Evolutionary conservation across 2,113 vertebrate genomes (phyloP), one percentile per base, ranked within the genome.

Genomic region (Eulemur macaco): DNA sequence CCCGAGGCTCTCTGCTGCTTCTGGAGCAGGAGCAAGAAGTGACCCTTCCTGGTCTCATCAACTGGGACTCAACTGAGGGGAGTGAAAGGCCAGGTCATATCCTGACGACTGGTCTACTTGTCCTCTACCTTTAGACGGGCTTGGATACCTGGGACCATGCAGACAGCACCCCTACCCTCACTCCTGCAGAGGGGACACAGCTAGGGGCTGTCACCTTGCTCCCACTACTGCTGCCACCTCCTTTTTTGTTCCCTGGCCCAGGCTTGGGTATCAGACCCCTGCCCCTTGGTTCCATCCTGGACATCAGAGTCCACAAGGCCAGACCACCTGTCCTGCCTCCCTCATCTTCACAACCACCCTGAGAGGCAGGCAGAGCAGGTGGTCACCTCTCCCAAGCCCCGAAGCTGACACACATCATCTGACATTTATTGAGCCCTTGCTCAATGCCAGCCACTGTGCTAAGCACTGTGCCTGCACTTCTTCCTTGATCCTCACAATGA

Each of bases 401-500:
- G 27, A 64, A 21, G 74, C 85, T 21, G 21, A 42, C 14, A 58
- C 60, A 45, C 9, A 10, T 11, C 47, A 2, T 31, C 39, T 66
- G 34, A 31, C 34, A 9, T 37, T 42, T 6, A 66, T 1, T 11
- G 34, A 81, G 71, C 39, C 21, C 15, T n/a, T n/a, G 3, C 31
- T 74, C 31, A 3, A 1, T 42, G 34, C 74, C 23, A 20, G 27
- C 14, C 31, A 8, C 74, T 3, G 2, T 31, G n/a, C 42, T 27
- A 7, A 52, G 74, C 52, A 4, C 17, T 3, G 14, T 1, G 14
- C 23, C 39, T 52, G 2, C 5, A 21, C 3, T 18, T 11, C 52
- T 52, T 47, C 63, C 83, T n/a, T 0, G 1, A 50, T 60, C 15
- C 14, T 58, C 56, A 29, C 0, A 1, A 5, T 8, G 18, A 39